Percentiles rank a stretch among this genome's conserved stretches.
Conservation (phyloP, 2,113 vertebrate species). For the Terrapene triunguis region DNA sequence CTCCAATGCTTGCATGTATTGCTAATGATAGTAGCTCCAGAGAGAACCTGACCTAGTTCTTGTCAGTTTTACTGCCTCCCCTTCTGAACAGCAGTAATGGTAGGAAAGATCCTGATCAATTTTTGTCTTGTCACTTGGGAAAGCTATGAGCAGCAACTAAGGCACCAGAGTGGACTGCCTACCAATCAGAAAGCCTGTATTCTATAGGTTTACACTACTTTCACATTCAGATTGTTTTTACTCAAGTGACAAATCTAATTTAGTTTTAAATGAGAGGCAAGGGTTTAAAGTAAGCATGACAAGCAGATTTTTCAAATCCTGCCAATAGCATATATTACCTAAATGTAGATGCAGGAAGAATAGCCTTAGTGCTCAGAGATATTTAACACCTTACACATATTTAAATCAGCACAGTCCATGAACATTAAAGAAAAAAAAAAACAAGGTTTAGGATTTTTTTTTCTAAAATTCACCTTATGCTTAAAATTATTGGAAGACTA, state of each 20-base stretch:
- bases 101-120: not conserved
- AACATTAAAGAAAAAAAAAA: not conserved
- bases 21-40: not conserved
- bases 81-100: not conserved
- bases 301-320: not conserved
- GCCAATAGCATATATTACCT: not conserved
- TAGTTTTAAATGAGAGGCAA: not conserved
- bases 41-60: not conserved
- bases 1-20: not conserved
- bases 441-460: not conserved
- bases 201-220: not conserved
- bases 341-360: not conserved
- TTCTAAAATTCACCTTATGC: no score
- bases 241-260: not conserved
- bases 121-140: not conserved
- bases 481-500: not conserved
- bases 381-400: not conserved
- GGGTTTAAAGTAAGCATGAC: not conserved
- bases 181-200: not conserved
- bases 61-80: not conserved
- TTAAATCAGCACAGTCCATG: fast-evolving
- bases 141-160: not conserved
- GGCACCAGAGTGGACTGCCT: not conserved
- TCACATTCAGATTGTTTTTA: not conserved
- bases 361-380: not conserved